Evolutionary conservation across 2,888 invertebrate species (phyloP).

Genomic region (Antheraea assamensis): DNA sequence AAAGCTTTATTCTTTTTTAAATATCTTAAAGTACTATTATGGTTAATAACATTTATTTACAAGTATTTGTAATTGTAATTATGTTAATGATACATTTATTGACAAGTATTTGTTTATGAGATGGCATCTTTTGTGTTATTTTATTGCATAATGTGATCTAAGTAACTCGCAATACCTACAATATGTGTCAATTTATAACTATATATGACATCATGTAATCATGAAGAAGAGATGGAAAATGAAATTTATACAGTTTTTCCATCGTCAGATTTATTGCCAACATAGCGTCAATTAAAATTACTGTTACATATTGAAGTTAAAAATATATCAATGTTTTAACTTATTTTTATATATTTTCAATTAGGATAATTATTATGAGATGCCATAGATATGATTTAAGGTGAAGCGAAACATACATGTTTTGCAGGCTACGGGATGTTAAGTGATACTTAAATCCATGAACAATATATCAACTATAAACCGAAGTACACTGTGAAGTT

Average conservation of each 20-base stretch:
- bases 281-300: no score
- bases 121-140: not conserved
- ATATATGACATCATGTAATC: not conserved
- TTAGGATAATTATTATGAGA: not conserved
- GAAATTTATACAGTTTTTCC: not conserved
- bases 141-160: not conserved
- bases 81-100: not conserved
- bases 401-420: no score
- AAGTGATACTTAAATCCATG: not conserved
- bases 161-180: not conserved
- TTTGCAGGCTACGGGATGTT: no score
- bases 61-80: not conserved
- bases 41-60: not conserved
- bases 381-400: no score
- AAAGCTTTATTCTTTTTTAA: not conserved
- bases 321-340: no score
- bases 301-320: no score
- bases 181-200: not conserved
- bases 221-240: not conserved
- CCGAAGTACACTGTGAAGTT: not conserved
- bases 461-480: not conserved
- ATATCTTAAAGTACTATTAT: not conserved
- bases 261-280: not conserved
- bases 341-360: not conserved
- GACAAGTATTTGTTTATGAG: not conserved